These are phyloP conservation scores for Anthoptus insignis DNA, from an alignment of 2,888 invertebrate species.

Conservation along the genomic window DNA sequence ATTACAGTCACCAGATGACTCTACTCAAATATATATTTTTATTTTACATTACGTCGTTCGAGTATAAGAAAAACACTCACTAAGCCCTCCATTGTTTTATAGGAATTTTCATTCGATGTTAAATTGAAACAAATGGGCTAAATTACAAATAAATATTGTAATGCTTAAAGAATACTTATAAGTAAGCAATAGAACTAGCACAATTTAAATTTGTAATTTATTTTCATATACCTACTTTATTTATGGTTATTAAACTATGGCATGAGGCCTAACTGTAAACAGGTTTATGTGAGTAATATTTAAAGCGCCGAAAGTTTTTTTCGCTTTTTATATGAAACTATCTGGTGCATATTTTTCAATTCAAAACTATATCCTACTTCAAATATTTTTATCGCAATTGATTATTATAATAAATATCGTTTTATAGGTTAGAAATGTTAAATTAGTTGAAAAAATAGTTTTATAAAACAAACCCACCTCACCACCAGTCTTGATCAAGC, in stretches of 20 bases:
- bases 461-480: too few species aligned
- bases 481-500: background rate
- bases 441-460: too few species aligned
- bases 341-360: background rate
- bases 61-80: too few species aligned
- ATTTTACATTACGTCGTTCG: too few species aligned
- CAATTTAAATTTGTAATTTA: slow-evolving; percentile 54
- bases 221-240: slow-evolving; percentile 35
- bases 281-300: background rate
- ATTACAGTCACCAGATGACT: too few species aligned
- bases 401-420: background rate
- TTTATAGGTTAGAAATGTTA: background rate
- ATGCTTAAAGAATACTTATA: slow-evolving; percentile 10
- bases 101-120: background rate
- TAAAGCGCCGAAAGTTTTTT: too few species aligned
- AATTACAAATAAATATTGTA: slow-evolving; percentile 8
- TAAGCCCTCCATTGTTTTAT: too few species aligned
- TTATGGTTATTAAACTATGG: background rate
- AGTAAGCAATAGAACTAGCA: slow-evolving; percentile 54
- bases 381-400: slow-evolving; percentile 1
- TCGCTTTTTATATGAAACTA: too few species aligned
- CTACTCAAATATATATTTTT: too few species aligned
- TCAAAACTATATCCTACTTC: background rate
- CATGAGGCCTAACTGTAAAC: background rate
- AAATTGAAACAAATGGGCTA: slow-evolving; percentile 14